Base-by-base conservation (phyloP, 2,888 invertebrate species). In the Coremacera marginata region DNA sequence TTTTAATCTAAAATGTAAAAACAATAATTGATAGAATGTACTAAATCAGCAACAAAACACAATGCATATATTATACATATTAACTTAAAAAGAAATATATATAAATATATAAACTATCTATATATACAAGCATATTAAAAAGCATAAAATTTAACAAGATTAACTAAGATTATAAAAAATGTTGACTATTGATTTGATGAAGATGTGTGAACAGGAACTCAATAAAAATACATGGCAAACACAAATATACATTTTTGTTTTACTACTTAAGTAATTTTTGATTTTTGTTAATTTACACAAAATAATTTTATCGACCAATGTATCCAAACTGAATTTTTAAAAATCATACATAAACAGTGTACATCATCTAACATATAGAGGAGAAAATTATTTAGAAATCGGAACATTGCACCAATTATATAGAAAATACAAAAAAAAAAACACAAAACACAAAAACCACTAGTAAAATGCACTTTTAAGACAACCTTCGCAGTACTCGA, bases 61-160 rank as follows among this genome's bases (percentile, higher is more conserved):
- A 80, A 81, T 80, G 81, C 82, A 83, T 77, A 83, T 83, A 84
- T 82, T 81, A 84, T 82, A 84, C 83, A 84, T 82, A 84, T 82
- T 81, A 82, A 70, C 14, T 55, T 79, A 77, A 55, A 70, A 60
- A 67, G 25, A 75, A 60, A 75, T 75, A 76, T 62, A 62, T 63
- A 74, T 70, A 70, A 62, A 76, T 70, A 76, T 22, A 70, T 49
- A 67, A 80, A 75, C 77, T 67, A 76, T 75, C 77, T 79, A 78
- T 78, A 78, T 77, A 78, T 77, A 81, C 77, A 82, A 81, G 80
- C 75, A 81, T 82, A 84, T 65, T 62, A 76, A 49, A 72, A 73
- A 78, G 9, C 8, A 49, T 49, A 67, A 1, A 19, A 52, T 19
- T 19, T 19, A 52, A 67, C 19, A 16, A 68, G 27, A 70, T 74